These are phyloP conservation scores for Plotosus lineatus DNA, from an alignment of 2,113 vertebrate genomes.

Conservation along the genomic window DNA sequence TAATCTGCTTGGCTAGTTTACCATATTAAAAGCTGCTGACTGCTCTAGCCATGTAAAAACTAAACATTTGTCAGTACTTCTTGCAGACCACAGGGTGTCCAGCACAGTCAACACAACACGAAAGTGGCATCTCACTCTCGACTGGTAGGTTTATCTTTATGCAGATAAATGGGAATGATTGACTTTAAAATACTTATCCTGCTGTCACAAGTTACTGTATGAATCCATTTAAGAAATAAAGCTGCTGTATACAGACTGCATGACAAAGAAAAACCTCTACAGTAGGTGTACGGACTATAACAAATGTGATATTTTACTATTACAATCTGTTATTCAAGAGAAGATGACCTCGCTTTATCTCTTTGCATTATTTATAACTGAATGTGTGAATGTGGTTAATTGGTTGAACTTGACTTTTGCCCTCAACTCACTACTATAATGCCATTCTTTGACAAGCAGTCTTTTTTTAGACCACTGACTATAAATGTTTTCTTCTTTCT, in stretches of 20 bases:
- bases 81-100: neutral
- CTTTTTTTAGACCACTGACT: constrained; percentile 35
- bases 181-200: neutral
- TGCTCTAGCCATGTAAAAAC: neutral
- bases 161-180: neutral
- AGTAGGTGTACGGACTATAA: neutral
- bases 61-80: neutral
- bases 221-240: neutral
- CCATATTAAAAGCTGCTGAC: neutral
- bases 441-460: constrained; percentile 26
- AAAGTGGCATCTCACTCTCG: neutral
- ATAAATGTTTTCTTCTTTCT: constrained; percentile 34
- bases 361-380: constrained; percentile 25
- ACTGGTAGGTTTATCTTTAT: neutral
- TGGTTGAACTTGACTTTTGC: constrained; percentile 37
- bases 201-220: neutral
- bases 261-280: neutral
- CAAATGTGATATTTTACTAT: neutral
- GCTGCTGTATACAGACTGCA: neutral
- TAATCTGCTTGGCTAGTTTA: neutral
- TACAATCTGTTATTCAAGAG: constrained; percentile 9
- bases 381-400: constrained; percentile 20
- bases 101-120: neutral
- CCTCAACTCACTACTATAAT: constrained; percentile 14
- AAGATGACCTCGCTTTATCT: constrained; percentile 19